Evolutionary conservation across 2,797 vertebrate species (phyloP), one percentile per base, ranked within the genome.

Genomic region (Ficedula albicollis): DNA sequence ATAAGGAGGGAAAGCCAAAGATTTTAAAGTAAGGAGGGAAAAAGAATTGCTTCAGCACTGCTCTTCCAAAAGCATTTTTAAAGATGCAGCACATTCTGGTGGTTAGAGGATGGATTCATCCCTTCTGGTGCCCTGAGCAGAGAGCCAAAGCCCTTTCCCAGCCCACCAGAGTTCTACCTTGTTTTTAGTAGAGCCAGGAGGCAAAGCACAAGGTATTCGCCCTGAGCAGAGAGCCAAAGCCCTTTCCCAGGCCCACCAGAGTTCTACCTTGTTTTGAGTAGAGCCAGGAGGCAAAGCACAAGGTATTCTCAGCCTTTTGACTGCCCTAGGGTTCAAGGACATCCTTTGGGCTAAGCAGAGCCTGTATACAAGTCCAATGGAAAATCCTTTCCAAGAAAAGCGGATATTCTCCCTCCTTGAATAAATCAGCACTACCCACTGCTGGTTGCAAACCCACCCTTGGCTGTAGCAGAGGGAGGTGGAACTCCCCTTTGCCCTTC

Each of bases 331-430:
- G 32, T 20, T 75, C 85, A 56, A 63, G 73, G 52, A 41, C 52
- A 48, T 15, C 66, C 67, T 87, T 22, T n/a, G 79, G 69, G 70
- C 69, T 51, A 32, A 69, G 72, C 32, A 6, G 32, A 91, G 67
- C 68, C 63, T 6, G 1, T 4, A 1, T 8, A 9, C 15, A 23
- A 84, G 62, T n/a, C 62, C 76, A 60, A 36, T 13, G 23, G 25
- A 69, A 91, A 91, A 68, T 32, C 51, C 44, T 87, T 84, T 74
- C 64, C 44, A 56, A 63, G 90, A 66, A 70, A 84, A 78, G 49
- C 1, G 2, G 56, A 72, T 55, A 25, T 68, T 82, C 49, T 83
- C 34, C 20, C 36, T 76, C 46, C 73, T 63, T 14, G 21, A 48
- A 25, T 51, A 82, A 85, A 44, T 25, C 46, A 34, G 43, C 34